phyloP scores from a whole-genome alignment of 2,113 vertebrate species.

The Uropsilus gracilis region DNA sequence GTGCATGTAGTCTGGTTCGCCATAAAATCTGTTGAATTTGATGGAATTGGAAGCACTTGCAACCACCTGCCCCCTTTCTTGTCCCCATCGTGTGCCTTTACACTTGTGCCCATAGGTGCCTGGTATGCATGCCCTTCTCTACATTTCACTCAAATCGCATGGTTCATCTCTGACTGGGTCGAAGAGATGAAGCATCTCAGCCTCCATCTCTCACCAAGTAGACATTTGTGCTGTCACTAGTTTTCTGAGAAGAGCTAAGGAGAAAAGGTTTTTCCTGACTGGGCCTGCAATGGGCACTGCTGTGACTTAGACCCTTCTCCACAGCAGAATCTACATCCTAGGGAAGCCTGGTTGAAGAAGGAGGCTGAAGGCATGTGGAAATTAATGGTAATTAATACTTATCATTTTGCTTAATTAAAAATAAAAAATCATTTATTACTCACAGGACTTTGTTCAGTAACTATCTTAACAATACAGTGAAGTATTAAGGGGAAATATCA shows the following conservation, averaged over 20 bases:
- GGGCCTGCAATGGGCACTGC: neutral
- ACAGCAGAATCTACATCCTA: neutral
- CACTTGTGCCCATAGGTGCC: accelerated
- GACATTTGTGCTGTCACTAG: neutral
- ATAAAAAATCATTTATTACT: neutral
- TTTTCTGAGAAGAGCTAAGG: neutral
- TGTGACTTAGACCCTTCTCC: neutral
- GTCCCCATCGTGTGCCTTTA: accelerated
- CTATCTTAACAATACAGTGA: neutral
- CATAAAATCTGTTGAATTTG: neutral
- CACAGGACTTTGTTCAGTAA: neutral
- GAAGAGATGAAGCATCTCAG: accelerated
- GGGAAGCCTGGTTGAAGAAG: neutral
- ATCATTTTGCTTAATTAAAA: neutral
- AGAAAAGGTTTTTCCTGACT: too few species aligned
- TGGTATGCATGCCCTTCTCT: accelerated
- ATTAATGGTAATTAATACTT: neutral
- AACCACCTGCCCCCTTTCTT: neutral
- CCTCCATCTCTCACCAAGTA: neutral
- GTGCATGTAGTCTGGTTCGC: neutral
- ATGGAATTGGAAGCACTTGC: neutral
- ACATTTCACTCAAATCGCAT: too few species aligned
- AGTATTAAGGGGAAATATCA: neutral
- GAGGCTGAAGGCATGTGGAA: neutral
- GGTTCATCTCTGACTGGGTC: accelerated